These are phyloP conservation scores for Apoda limacodes DNA, from an alignment of 2,888 invertebrate genomes.

Conservation along the genomic window DNA sequence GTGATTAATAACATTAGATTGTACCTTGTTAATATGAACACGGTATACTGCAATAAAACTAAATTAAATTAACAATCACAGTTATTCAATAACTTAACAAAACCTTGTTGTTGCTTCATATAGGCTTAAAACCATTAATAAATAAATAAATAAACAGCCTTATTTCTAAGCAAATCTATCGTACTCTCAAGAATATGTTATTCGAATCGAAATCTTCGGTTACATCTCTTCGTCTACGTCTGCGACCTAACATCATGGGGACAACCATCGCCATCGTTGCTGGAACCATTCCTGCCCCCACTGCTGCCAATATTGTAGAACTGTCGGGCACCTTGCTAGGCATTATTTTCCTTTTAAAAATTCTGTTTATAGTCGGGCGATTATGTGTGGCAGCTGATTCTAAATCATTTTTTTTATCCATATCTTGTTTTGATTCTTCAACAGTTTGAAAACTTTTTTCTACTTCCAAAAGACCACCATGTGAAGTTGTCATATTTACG, in stretches of 20 bases:
- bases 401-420: conserved; percentile 48
- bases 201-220: no score
- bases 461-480: conserved; percentile 81
- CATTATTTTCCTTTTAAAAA: conserved; percentile 37
- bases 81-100: conserved; percentile 14
- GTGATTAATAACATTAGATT: no score
- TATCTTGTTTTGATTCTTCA: conserved; percentile 67
- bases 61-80: conserved; percentile 21
- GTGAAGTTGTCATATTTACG: conserved; percentile 75
- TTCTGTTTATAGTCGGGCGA: conserved; percentile 38
- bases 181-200: no score
- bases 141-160: no score
- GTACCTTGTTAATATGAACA: no score
- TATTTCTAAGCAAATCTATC: no score
- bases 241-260: conserved; percentile 77
- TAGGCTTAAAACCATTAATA: no score
- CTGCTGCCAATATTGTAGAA: conserved; percentile 76
- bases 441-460: conserved; percentile 79
- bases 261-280: conserved; percentile 86
- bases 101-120: no score
- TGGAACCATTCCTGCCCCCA: conserved; percentile 83
- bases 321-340: conserved; percentile 58
- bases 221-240: conserved; percentile 43
- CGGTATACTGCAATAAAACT: no score
- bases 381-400: conserved; percentile 35